These are phyloP conservation scores for Tetragonula clypearis DNA, from an alignment of 1,140 invertebrate species.

Conservation along the genomic window DNA sequence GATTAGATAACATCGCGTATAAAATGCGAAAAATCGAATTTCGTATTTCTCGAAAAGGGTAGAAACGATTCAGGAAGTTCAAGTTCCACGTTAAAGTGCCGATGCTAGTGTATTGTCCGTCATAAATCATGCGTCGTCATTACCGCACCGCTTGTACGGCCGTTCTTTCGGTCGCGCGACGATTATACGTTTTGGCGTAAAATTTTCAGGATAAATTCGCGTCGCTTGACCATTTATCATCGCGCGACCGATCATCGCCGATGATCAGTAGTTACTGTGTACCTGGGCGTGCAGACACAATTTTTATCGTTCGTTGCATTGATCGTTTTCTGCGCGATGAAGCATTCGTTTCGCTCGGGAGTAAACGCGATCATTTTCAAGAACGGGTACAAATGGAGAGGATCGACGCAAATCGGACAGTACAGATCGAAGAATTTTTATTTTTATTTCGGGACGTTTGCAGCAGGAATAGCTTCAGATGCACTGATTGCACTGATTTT, in stretches of 20 bases:
- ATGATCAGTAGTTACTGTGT: not conserved
- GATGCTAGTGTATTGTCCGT: not conserved
- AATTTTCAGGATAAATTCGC: slow-evolving; percentile 3
- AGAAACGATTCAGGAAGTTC: not conserved
- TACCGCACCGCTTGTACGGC: not conserved
- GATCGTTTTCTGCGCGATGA: too few relatives aligned
- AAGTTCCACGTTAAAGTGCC: not conserved
- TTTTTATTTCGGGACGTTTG: too few relatives aligned
- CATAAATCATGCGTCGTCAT: slow-evolving; percentile 18
- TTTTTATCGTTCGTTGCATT: not conserved
- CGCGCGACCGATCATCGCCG: not conserved
- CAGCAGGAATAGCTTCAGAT: too few relatives aligned
- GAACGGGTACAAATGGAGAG: too few relatives aligned
- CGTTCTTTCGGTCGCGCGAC: not conserved
- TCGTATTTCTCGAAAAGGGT: not conserved
- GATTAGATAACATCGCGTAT: not conserved
- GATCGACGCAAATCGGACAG: too few relatives aligned
- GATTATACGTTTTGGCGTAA: not conserved
- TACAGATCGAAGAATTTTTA: too few relatives aligned
- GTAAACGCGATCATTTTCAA: not conserved
- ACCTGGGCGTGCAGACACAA: not conserved
- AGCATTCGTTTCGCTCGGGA: not conserved
- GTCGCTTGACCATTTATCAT: not conserved
- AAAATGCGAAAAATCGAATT: not conserved
- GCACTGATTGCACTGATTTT: too few relatives aligned